Conservation (phyloP, 2,888 invertebrate genomes). For the Scaptomyza tumidula region DNA sequence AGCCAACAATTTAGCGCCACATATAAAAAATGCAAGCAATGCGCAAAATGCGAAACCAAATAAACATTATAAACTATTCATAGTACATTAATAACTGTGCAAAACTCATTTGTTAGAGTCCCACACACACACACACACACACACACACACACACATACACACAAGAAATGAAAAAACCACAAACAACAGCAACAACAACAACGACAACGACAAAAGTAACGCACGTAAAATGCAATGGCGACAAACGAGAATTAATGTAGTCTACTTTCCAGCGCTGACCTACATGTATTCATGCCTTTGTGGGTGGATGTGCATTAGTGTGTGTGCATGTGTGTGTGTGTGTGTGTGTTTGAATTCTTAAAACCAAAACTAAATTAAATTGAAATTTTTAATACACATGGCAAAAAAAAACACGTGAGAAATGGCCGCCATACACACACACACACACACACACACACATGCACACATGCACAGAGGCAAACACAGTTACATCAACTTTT, state of each 20-base stretch:
- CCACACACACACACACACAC: not conserved
- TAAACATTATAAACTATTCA: slow-evolving; percentile 53
- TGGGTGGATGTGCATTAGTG: slow-evolving; percentile 1
- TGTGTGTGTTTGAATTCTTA: slow-evolving; percentile 56
- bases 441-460: slow-evolving; percentile 20
- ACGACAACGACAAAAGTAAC: slow-evolving; percentile 18
- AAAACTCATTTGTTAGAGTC: slow-evolving; percentile 70
- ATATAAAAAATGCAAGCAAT: slow-evolving; percentile 68
- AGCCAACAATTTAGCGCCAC: slow-evolving; percentile 48
- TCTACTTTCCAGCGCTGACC: slow-evolving; percentile 75
- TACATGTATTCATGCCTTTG: slow-evolving; percentile 21
- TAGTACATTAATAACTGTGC: slow-evolving; percentile 37
- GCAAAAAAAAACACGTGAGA: slow-evolving; percentile 55
- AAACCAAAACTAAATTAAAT: slow-evolving; percentile 80
- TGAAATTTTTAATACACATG: slow-evolving; percentile 78
- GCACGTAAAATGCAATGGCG: slow-evolving; percentile 24
- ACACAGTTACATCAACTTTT: slow-evolving; percentile 56
- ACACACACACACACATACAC: too few species aligned
- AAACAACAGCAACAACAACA: slow-evolving; percentile 38
- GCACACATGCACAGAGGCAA: slow-evolving; percentile 13
- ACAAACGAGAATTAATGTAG: slow-evolving; percentile 76
- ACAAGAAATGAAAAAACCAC: too few species aligned
- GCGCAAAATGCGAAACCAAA: slow-evolving; percentile 47
- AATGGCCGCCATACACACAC: slow-evolving; percentile 45
- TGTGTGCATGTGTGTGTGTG: slow-evolving; percentile 4